Base-by-base conservation (phyloP, 2,888 invertebrate species). In the Sarcophaga variegata region DNA sequence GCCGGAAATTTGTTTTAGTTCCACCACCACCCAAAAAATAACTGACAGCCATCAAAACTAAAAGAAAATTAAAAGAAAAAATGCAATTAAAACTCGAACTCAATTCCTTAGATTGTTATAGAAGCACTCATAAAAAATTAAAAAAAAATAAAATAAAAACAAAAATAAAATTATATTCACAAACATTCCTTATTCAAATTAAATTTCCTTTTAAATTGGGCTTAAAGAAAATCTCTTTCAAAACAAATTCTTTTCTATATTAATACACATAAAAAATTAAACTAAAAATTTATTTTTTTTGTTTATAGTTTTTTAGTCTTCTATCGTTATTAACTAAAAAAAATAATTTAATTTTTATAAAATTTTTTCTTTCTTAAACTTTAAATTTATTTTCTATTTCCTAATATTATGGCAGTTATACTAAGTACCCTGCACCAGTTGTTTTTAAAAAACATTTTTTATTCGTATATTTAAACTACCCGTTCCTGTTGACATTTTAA, bases 1-100 rank as follows among this genome's bases (percentile, higher is more conserved):
- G 89, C 80, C 89, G 89, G 89, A 89, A 90, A 88, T 76, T 90
- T 88, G 75, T 70, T 37, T 49, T 60, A 78, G 71, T 20, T 37
- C 10, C 37, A 2, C 1, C 2, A 2, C 37, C 10, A 4, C 1
- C 37, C 1, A 37, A 37, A n/a, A 79, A 89, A 88, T 86, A 69
- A 88, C 71, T 88, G 83, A 11, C 20, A 87, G 81, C 45, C 45
- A n/a, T 22, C 27, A 49, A 45, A 27, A 60, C 12, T 6, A 49
- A 27, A 45, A 27, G 2, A 66, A 63, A 66, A 47, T 47, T 63
- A n/a, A 27, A 75, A 27, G 75, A 25, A 63, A 67, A 74, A 78
- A 70, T 27, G 59, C 54, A 37, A 69, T 5, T 14, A 27, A 71
- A 77, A 64, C 49, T 3, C 12, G 20, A 72, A 54, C 37, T 71